These are phyloP conservation scores for Etheostoma nigrum DNA, from an alignment of 2,797 vertebrate species.

Conservation along the genomic window DNA sequence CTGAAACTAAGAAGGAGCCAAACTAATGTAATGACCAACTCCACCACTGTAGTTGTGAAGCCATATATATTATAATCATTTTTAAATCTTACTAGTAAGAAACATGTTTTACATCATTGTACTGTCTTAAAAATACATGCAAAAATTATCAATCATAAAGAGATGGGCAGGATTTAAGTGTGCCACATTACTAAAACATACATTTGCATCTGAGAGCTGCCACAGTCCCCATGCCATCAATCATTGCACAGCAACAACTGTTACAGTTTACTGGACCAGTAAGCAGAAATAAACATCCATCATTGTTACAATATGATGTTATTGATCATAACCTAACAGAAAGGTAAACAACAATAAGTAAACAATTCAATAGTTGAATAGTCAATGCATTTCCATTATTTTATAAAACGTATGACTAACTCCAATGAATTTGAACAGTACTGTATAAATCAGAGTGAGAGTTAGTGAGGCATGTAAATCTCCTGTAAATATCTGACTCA, in stretches of 20 bases:
- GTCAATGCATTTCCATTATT: constrained; percentile 11
- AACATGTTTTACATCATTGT: background rate
- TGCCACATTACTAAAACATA: background rate
- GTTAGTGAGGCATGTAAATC: constrained; percentile 52
- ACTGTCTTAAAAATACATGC: constrained; percentile 1
- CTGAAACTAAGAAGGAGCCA: constrained; percentile 6
- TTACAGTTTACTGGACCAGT: background rate
- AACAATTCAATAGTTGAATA: constrained; percentile 4
- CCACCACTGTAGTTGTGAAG: background rate
- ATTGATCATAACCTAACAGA: constrained; percentile 13
- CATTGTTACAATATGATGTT: background rate
- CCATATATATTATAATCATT: background rate
- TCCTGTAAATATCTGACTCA: constrained; percentile 21
- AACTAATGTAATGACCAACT: constrained; percentile 24
- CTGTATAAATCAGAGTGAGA: constrained; percentile 34
- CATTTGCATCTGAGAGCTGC: constrained; percentile 24
- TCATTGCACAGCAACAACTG: background rate
- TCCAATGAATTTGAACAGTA: background rate
- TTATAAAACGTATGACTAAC: constrained; percentile 22
- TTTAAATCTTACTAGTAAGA: background rate
- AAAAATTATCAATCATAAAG: constrained; percentile 26
- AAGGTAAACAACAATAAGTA: constrained; percentile 17
- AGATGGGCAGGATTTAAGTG: constrained; percentile 9
- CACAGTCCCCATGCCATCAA: constrained; percentile 6
- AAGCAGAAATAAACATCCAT: constrained; percentile 8